A percentile compares a stretch with the other conserved stretches of the same genome.
Conservation (phyloP, 2,113 vertebrate species). For the Sylvietta virens region DNA sequence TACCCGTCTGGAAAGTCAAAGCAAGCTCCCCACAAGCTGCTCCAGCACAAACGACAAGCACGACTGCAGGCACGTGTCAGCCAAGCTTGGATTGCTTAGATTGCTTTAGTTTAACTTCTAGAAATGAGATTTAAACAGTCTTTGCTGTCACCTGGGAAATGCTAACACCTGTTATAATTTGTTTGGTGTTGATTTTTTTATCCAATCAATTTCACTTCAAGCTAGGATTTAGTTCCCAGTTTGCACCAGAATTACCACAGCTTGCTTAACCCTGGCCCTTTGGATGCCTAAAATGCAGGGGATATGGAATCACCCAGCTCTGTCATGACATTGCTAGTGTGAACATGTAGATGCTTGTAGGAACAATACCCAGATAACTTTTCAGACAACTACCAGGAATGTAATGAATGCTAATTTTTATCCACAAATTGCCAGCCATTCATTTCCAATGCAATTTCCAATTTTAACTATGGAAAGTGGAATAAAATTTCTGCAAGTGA, state of each 20-base stretch:
- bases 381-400: not conserved
- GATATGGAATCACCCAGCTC: not conserved
- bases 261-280: not conserved
- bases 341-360: not conserved
- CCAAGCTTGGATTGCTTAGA: not conserved
- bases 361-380: not conserved
- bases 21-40: not conserved
- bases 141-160: not conserved
- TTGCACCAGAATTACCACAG: not conserved
- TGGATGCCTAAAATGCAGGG: not conserved
- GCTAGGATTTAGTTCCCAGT: not conserved
- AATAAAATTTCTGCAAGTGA: not conserved
- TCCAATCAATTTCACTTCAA: not conserved
- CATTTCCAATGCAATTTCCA: not conserved
- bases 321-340: not conserved
- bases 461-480: not conserved
- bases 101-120: not conserved
- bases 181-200: not conserved
- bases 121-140: not conserved
- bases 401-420: not conserved
- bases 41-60: not conserved
- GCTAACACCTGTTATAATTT: not conserved
- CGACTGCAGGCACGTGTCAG: not conserved
- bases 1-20: not conserved
- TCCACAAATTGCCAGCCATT: not conserved